Percentiles rank a stretch among this genome's conserved stretches.
Evolutionary conservation across 2,888 invertebrate genomes (phyloP).

Genomic region (Tholera decimalis): DNA sequence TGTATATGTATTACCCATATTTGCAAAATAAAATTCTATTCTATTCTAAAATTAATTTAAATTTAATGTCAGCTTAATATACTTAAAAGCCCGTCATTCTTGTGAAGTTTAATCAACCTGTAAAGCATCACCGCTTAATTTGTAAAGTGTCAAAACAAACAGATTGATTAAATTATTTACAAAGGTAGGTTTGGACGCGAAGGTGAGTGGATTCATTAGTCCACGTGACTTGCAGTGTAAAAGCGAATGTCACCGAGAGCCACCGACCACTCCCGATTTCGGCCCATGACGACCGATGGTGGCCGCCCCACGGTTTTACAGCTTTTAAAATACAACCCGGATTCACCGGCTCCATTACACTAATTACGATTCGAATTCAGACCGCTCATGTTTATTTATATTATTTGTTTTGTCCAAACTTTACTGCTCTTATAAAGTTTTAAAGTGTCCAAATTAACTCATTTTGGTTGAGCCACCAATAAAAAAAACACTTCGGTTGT

Average conservation of each 20-base stretch:
- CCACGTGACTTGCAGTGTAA: slow-evolving; percentile 86
- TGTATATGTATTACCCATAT: too few species aligned
- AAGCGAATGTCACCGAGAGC: slow-evolving; percentile 78
- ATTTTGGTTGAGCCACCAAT: slow-evolving; percentile 68
- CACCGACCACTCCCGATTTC: slow-evolving; percentile 69
- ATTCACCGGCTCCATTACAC: slow-evolving; percentile 82
- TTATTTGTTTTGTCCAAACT: slow-evolving; percentile 68
- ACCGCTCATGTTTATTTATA: slow-evolving; percentile 74
- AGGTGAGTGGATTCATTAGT: slow-evolving; percentile 85
- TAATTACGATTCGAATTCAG: slow-evolving; percentile 82
- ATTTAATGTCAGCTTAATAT: slow-evolving; percentile 44
- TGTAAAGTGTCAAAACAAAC: slow-evolving; percentile 82
- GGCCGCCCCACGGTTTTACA: slow-evolving; percentile 70
- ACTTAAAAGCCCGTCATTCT: slow-evolving; percentile 61
- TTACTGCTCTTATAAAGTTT: slow-evolving; percentile 72
- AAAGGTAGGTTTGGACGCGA: slow-evolving; percentile 73
- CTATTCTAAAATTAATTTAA: too few species aligned
- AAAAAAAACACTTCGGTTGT: slow-evolving; percentile 68
- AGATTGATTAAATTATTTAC: slow-evolving; percentile 83
- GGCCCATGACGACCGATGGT: slow-evolving; percentile 49
- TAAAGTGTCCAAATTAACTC: slow-evolving; percentile 73
- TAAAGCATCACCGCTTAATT: slow-evolving; percentile 73
- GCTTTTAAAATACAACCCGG: slow-evolving; percentile 74
- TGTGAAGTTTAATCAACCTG: slow-evolving; percentile 65
- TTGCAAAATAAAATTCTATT: too few species aligned